Evolutionary conservation across 2,113 vertebrate species (phyloP), one percentile per base, ranked within the genome.

Genomic region (Antechinus stuartii): DNA sequence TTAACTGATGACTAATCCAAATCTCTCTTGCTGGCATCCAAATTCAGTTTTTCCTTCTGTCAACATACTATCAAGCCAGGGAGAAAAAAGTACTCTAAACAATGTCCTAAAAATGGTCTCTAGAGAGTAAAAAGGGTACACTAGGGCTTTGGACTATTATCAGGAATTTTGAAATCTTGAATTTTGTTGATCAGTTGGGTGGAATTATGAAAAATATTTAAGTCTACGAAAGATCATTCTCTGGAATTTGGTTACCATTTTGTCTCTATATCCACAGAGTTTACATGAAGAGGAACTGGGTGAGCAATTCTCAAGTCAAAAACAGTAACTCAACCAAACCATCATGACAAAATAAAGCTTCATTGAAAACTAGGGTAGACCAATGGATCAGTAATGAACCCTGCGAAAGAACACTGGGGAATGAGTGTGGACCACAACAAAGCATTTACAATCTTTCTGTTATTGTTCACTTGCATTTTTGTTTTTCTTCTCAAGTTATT

Each of bases 321-420:
- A 35, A 30, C 22, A 10, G 25, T 76, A 94, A 50, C 27, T 46
- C 91, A 49, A 61, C 84, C 6, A 35, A 47, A 10, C 7, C 35
- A 49, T 42, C 46, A 94, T 5, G 14, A 35, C 6, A 8, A 26
- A 89, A 61, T 22, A 55, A 94, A 90, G 55, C 68, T 90, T 61
- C 53, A 84, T 89, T 89, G 53, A 96, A 94, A 92, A 52, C 35
- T 55, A 50, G 19, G 19, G 19, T 42, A 89, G 90, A 95, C 49
- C 49, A 49, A 49, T 6, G 8, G 49, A 49, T 49, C 49, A 49
- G 49, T 8, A 49, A 49, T 49, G 49, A 49, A 49, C 49, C 5
- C 49, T 5, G 6, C 5, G 4, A 49, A 49, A 49, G 49, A 49
- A 49, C 49, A 49, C 49, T 49, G 49, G 4, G 49, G 7, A 49